A percentile compares a stretch with the other conserved stretches of the same genome.
Evolutionary conservation across 2,888 invertebrate genomes (phyloP).

Genomic region (Danaus chrysippus): DNA sequence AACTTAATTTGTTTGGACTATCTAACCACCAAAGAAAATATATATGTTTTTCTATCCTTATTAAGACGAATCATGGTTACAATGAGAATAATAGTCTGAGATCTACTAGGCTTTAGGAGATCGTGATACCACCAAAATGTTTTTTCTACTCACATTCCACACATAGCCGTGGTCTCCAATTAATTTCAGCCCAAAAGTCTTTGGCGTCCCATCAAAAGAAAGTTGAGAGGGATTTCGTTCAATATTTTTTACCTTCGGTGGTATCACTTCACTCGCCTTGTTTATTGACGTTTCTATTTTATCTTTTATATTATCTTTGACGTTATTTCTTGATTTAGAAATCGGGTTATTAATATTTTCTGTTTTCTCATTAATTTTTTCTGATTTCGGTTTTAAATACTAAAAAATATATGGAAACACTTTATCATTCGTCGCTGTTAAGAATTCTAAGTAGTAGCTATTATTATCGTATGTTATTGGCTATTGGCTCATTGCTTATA

Average conservation of each 20-base stretch:
- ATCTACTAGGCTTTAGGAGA: not conserved
- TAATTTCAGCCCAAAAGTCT: conserved; percentile 25
- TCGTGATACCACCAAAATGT: conserved; percentile 1
- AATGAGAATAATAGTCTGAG: not conserved
- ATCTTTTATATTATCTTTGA: conserved; percentile 10
- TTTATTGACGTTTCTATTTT: conserved; percentile 23
- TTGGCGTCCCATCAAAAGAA: conserved; percentile 4
- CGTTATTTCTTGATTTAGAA: not conserved
- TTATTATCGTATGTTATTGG: too few relatives aligned
- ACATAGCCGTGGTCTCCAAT: conserved; percentile 23
- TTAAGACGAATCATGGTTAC: not conserved
- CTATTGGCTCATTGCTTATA: too few relatives aligned
- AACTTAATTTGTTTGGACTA: not conserved
- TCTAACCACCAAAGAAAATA: too few relatives aligned
- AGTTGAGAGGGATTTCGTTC: not conserved
- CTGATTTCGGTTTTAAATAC: not conserved
- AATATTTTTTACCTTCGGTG: not conserved
- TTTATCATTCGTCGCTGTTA: too few relatives aligned
- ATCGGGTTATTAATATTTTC: not conserved
- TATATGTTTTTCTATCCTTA: too few relatives aligned
- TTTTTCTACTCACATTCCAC: conserved; percentile 30
- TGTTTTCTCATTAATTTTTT: not conserved
- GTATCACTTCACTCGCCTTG: conserved; percentile 11
- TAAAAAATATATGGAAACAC: too few relatives aligned
- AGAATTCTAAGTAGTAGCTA: too few relatives aligned